Percentiles rank a stretch among this genome's conserved stretches.
phyloP scores from a whole-genome alignment of 2,113 vertebrate genomes.

The Recurvirostra avosetta region DNA sequence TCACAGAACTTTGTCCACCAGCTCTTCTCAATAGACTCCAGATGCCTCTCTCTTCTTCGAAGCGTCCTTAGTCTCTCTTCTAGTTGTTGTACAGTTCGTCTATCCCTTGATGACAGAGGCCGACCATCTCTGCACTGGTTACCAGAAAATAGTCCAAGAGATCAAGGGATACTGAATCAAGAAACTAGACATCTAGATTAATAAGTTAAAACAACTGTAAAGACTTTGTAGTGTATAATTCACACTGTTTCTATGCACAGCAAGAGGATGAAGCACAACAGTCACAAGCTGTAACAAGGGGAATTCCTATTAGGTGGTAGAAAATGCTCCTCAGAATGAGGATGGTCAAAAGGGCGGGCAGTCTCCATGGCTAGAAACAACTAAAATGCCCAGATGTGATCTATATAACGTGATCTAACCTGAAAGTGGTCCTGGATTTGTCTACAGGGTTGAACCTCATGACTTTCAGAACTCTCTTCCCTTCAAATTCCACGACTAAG shows the following conservation, averaged over 20 bases:
- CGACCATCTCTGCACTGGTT: conserved; percentile 90
- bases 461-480: not conserved
- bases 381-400: not conserved
- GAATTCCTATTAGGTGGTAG: not conserved
- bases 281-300: not conserved
- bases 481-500: not conserved
- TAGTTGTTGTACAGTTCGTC: conserved; percentile 83
- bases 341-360: not conserved
- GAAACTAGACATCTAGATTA: not conserved
- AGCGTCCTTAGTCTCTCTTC: conserved; percentile 87
- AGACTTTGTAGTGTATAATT: not conserved
- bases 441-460: not conserved
- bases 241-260: not conserved
- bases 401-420: not conserved
- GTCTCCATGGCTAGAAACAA: not conserved
- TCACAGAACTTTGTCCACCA: conserved; percentile 91
- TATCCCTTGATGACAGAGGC: conserved; percentile 87
- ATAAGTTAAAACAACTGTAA: not conserved
- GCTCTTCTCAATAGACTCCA: conserved; percentile 90
- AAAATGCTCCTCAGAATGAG: not conserved
- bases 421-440: not conserved
- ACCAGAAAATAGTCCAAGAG: not conserved
- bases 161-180: not conserved
- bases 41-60: conserved; percentile 83
- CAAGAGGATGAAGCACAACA: not conserved